Evolutionary conservation across 1,140 invertebrate species (phyloP).

Genomic region (Trachelipus rathkii): DNA sequence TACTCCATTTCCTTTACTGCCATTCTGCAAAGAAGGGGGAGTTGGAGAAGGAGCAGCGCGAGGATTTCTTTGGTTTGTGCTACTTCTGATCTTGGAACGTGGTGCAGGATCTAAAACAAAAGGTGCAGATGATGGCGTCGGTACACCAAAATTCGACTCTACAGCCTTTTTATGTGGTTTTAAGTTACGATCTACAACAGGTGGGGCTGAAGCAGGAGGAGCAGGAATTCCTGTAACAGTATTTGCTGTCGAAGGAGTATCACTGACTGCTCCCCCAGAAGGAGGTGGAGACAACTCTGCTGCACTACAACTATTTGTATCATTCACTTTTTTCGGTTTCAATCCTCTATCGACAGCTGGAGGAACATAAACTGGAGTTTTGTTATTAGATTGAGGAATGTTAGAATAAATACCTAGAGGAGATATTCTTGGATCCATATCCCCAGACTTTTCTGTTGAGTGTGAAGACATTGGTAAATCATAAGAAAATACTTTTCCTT

Average conservation of each 20-base stretch:
- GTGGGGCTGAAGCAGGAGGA: constrained; percentile 50
- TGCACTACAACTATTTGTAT: constrained; percentile 34
- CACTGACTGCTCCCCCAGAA: constrained; percentile 44
- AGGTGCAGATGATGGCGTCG: constrained; percentile 23
- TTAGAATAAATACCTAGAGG: constrained; percentile 51
- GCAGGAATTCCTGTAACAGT: constrained; percentile 36
- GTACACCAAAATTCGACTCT: constrained; percentile 27
- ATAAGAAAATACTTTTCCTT: constrained; percentile 46
- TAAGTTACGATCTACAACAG: constrained; percentile 57
- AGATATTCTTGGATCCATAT: constrained; percentile 40
- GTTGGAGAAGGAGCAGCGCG: constrained; percentile 50
- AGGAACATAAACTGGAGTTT: constrained; percentile 58
- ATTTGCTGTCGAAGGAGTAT: constrained; percentile 29
- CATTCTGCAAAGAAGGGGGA: constrained; percentile 44
- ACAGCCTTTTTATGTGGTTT: constrained; percentile 51
- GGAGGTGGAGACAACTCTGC: constrained; percentile 51
- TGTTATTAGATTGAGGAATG: constrained; percentile 46
- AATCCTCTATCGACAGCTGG: constrained; percentile 50
- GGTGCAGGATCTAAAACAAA: constrained; percentile 42
- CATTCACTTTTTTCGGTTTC: constrained; percentile 44
- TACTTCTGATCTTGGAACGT: constrained; percentile 4
- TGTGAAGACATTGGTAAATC: constrained; percentile 42
- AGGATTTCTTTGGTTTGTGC: constrained; percentile 38
- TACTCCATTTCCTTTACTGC: constrained; percentile 23
- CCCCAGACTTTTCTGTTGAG: constrained; percentile 28